Percentiles rank a stretch among this genome's conserved stretches.
Evolutionary conservation across 2,797 vertebrate species (phyloP).

Genomic region (Uromys caudimaculatus): DNA sequence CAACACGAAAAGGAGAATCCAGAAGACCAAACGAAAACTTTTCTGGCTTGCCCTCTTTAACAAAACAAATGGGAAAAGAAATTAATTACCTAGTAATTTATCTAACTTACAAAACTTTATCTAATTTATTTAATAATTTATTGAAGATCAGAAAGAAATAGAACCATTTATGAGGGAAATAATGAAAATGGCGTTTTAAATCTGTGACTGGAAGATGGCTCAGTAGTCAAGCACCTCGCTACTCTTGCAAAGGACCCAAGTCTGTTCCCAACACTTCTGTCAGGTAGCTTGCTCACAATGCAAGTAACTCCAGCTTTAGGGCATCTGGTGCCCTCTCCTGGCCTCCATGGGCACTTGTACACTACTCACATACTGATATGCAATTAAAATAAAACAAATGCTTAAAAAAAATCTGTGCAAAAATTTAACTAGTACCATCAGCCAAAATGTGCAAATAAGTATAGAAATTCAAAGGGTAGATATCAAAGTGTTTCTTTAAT

Average conservation of each 20-base stretch:
- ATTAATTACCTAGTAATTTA: background rate
- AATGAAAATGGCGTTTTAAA: conserved; percentile 51
- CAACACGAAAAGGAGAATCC: conserved; percentile 88
- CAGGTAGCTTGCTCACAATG: background rate
- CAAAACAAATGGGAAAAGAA: background rate
- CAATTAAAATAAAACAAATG: background rate
- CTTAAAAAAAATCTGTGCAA: background rate
- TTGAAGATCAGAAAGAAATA: conserved; percentile 33
- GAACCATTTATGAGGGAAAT: background rate
- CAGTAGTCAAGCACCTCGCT: background rate
- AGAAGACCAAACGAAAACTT: conserved; percentile 88
- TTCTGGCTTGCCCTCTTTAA: conserved; percentile 91
- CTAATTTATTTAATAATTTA: background rate
- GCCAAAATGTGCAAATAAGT: background rate
- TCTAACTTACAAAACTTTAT: background rate
- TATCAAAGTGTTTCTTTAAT: background rate
- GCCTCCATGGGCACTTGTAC: background rate
- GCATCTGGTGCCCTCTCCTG: background rate
- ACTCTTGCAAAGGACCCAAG: background rate
- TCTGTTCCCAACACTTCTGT: background rate
- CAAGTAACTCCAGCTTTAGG: background rate
- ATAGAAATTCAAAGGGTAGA: conserved; percentile 28
- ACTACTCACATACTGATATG: background rate
- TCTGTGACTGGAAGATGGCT: background rate
- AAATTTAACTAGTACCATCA: background rate